These are phyloP conservation scores for Apostichopus californicus DNA, from an alignment of 35 echinoderm and acorn worm genomes.

Conservation along the genomic window DNA sequence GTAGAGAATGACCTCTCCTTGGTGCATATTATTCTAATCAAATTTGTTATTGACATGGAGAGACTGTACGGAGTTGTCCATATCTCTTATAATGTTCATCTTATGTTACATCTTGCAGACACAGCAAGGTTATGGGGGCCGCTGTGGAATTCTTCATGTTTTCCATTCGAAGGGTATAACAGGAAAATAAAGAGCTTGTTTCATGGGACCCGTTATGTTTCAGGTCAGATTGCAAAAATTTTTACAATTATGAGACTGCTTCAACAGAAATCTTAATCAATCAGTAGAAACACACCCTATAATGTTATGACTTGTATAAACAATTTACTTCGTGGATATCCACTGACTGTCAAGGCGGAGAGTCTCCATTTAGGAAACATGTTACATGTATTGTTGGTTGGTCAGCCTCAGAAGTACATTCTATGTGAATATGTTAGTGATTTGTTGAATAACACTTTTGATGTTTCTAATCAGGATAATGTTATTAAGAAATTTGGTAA, in stretches of 20 bases:
- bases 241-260: conserved; percentile 4
- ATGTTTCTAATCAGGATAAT: background rate
- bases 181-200: conserved; percentile 24
- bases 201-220: conserved; percentile 18
- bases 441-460: background rate
- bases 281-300: background rate
- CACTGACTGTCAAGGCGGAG: background rate
- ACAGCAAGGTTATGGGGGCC: too few species aligned
- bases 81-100: too few species aligned
- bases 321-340: background rate
- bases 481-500: background rate
- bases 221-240: conserved; percentile 10
- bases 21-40: too few species aligned
- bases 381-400: conserved; percentile 14
- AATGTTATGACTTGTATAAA: background rate
- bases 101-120: too few species aligned
- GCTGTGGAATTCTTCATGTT: background rate
- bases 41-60: background rate
- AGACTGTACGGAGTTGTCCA: too few species aligned
- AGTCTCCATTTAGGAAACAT: background rate
- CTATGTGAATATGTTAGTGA: background rate
- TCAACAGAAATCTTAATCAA: background rate
- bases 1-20: background rate
- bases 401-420: background rate
- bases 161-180: conserved; percentile 40